A percentile compares a stretch with the other conserved stretches of the same genome.
Evolutionary conservation across 2,797 vertebrate genomes (phyloP).

Genomic region (Botia kubotai): DNA sequence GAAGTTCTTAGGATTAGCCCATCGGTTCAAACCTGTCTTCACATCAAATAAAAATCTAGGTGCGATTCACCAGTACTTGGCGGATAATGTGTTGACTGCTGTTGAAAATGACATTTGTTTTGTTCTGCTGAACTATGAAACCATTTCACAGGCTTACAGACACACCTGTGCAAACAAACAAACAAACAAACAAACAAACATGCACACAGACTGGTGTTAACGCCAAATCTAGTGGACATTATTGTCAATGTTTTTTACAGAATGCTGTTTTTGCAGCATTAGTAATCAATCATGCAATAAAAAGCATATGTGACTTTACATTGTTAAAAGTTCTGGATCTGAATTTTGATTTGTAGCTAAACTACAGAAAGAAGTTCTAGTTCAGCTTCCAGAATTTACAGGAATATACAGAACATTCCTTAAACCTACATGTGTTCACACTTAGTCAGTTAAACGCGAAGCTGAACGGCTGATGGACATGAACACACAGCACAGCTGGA

Average conservation of each 20-base stretch:
- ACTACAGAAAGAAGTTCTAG: not conserved
- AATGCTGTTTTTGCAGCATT: not conserved
- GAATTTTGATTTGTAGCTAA: too few species aligned
- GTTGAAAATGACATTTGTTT: not conserved
- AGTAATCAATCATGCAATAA: not conserved
- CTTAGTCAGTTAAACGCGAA: not conserved
- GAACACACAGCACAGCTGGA: slow-evolving; percentile 37
- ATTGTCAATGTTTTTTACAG: not conserved
- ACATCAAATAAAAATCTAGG: not conserved
- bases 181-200: not conserved
- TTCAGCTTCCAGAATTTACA: not conserved
- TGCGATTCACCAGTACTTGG: not conserved
- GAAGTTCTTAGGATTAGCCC: slow-evolving; percentile 24
- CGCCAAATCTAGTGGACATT: too few species aligned
- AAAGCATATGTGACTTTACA: not conserved
- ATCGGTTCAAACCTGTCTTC: not conserved
- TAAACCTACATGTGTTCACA: not conserved
- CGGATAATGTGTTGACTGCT: not conserved
- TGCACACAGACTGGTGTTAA: too few species aligned
- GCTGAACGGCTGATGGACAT: slow-evolving; percentile 36
- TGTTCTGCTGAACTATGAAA: not conserved
- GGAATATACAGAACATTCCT: not conserved
- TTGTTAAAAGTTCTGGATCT: too few species aligned
- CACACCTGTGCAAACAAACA: not conserved
- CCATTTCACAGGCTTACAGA: not conserved